phyloP scores from a whole-genome alignment of 1,140 invertebrate species.

The Musca domestica region DNA sequence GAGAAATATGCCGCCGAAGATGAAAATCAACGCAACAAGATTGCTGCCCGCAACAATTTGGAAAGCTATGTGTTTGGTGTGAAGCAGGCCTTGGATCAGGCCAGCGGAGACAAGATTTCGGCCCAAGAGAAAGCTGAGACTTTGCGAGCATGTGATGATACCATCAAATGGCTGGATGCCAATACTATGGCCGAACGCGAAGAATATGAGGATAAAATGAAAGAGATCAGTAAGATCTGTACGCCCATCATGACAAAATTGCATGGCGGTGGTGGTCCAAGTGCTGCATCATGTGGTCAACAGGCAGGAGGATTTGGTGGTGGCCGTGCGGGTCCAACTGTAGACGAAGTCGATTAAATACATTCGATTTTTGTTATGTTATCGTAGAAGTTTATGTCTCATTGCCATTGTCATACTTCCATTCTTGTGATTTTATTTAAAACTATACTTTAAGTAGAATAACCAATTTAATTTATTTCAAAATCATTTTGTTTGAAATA shows the following conservation, averaged over 20 bases:
- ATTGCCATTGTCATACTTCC: neutral
- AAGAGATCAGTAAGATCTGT: constrained; percentile 58
- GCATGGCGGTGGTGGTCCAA: constrained; percentile 55
- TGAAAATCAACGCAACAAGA: constrained; percentile 66
- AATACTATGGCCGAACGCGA: constrained; percentile 66
- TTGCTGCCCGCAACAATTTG: constrained; percentile 61
- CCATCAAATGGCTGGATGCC: constrained; percentile 62
- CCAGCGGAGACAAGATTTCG: constrained; percentile 51
- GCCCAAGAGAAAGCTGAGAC: constrained; percentile 61
- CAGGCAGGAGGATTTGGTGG: constrained; percentile 55
- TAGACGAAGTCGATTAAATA: constrained; percentile 73
- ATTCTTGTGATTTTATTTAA: neutral
- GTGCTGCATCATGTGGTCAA: constrained; percentile 43
- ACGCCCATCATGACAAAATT: constrained; percentile 61
- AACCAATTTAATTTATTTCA: neutral
- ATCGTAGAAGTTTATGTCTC: neutral
- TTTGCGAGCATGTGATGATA: constrained; percentile 58
- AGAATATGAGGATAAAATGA: constrained; percentile 63
- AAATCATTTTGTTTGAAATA: neutral
- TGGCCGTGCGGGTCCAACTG: constrained; percentile 59
- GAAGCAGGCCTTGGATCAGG: constrained; percentile 59
- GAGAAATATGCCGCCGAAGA: constrained; percentile 58
- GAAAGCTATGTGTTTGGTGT: constrained; percentile 74
- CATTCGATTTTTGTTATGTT: neutral
- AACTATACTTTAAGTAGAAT: neutral